phyloP scores from a whole-genome alignment of 2,113 vertebrate genomes.

The Callospermophilus lateralis region DNA sequence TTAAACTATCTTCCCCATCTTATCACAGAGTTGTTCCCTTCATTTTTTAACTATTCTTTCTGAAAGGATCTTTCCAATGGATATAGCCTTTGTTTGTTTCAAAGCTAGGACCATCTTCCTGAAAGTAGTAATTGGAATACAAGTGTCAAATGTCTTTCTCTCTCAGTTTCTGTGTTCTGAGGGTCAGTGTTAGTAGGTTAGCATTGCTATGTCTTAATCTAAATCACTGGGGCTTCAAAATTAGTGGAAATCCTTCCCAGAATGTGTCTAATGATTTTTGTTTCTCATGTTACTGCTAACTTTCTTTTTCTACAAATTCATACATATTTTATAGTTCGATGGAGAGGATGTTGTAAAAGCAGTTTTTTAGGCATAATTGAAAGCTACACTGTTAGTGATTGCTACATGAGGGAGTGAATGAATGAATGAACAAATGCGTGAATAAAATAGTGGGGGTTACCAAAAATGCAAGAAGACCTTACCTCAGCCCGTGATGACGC shows the following conservation, averaged over 20 bases:
- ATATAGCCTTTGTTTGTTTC: not conserved
- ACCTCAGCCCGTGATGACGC: not conserved
- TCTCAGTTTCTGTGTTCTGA: not conserved
- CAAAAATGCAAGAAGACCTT: not conserved
- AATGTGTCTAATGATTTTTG: not conserved
- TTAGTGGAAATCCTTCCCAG: not conserved
- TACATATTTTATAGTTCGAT: not conserved
- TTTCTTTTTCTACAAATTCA: not conserved
- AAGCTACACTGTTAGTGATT: not conserved
- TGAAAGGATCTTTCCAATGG: slow-evolving; percentile 20
- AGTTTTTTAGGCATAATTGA: not conserved
- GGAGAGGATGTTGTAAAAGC: not conserved
- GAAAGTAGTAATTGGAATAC: not conserved
- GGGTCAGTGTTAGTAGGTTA: not conserved
- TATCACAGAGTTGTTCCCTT: not conserved
- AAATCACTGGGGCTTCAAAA: not conserved
- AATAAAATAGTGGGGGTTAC: not conserved
- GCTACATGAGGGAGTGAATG: not conserved
- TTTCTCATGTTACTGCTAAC: not conserved
- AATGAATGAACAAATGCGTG: not conserved
- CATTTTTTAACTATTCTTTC: not conserved
- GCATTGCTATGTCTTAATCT: not conserved
- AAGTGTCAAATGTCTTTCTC: not conserved
- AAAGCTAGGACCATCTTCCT: not conserved
- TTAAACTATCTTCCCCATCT: not conserved